Evolutionary conservation across 1,140 invertebrate genomes (phyloP), one percentile per base, ranked within the genome.

Genomic region (Brachionus koreanus): DNA sequence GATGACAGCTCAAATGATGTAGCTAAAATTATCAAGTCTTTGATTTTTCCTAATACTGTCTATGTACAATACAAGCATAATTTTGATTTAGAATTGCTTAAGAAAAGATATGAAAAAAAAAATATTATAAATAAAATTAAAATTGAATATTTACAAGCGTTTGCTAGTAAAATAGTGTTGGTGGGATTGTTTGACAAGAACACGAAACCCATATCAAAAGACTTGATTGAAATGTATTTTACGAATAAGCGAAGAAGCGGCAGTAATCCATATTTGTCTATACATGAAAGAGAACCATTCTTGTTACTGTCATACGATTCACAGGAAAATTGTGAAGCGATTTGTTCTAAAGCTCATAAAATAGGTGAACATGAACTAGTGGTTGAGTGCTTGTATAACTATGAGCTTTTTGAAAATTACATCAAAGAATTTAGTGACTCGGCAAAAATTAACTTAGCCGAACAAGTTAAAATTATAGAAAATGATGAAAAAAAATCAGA

Each of bases 181-280:
- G 69, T 74, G 25, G 12, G 43, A 13, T 23, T 46, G 39, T 46
- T 42, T 74, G 69, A 74, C 23, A 43, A n/a, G 9, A 46, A 74
- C 23, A 43, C 19, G 43, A 43, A 43, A 9, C 10, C 9, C 16
- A 29, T 74, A 13, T n/a, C 69, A n/a, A 74, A 74, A 74, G 69
- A 74, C 43, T 46, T 46, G n/a, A 74, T 74, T 46, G 69, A 74
- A 25, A 46, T 74, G 39, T 74, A 74, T 74, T 74, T 74, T 46
- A 19, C 19, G 5, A 74, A 74, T 25, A 74, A 49, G n/a, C 19
- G 23, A 74, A 33, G 69, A 25, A 19, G 69, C n/a, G 69, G 69
- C 12, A 19, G 16, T 25, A 39, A 74, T 3, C 10, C 69, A 1
- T 74, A 46, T n/a, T n/a, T 43, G 39, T 74, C 69, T 12, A 29